These are phyloP conservation scores for Latrodectus geometricus DNA, from an alignment of 1,140 invertebrate species.

Conservation along the genomic window DNA sequence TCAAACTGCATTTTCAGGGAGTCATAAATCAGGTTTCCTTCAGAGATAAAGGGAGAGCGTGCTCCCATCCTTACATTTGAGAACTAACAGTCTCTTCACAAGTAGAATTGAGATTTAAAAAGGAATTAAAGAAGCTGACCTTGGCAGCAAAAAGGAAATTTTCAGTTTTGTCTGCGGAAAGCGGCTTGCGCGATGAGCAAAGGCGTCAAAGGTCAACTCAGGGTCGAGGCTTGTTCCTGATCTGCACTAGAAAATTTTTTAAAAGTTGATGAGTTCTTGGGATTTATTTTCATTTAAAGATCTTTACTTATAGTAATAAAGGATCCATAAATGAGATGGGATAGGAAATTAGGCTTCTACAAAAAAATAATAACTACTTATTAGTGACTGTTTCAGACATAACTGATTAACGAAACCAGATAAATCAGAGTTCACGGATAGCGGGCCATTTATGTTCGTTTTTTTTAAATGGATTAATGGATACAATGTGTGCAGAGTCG, in stretches of 20 bases:
- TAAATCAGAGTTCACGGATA: no score
- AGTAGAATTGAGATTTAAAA: constrained; percentile 23
- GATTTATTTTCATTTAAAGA: no score
- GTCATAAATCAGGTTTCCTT: constrained; percentile 18
- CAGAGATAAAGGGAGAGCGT: constrained; percentile 28
- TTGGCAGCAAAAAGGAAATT: constrained; percentile 7
- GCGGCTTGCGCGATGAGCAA: not conserved
- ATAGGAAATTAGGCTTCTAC: no score
- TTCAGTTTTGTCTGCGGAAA: not conserved
- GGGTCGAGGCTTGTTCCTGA: constrained; percentile 40
- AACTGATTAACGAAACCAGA: no score
- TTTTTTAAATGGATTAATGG: no score
- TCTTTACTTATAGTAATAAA: no score
- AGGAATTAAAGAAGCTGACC: constrained; percentile 27
- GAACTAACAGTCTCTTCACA: constrained; percentile 1
- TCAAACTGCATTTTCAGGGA: constrained; percentile 13
- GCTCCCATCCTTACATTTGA: constrained; percentile 29
- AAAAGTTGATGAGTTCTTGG: constrained; percentile 3
- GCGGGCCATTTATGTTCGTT: no score
- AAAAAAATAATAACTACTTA: no score
- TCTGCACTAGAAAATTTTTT: constrained; percentile 10
- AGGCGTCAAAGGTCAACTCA: constrained; percentile 40
- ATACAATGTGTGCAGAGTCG: no score
- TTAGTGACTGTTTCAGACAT: no score
- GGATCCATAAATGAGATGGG: no score